Evolutionary conservation across 2,888 invertebrate species (phyloP).

Genomic region (Pheosia tremula): DNA sequence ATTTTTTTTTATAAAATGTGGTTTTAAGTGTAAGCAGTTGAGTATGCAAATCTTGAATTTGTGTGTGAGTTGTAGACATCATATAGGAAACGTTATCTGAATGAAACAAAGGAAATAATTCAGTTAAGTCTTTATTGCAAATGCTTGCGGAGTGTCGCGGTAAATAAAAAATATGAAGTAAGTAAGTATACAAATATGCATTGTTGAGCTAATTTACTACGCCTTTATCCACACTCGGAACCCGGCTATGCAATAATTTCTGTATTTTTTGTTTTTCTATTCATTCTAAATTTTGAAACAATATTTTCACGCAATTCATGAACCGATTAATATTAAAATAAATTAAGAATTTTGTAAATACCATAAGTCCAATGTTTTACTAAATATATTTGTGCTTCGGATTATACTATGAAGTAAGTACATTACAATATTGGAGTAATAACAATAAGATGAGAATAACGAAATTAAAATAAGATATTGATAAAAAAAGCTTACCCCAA

Average conservation of each 20-base stretch:
- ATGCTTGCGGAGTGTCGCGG: not conserved
- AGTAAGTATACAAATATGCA: slow-evolving; percentile 16
- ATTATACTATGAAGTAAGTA: not conserved
- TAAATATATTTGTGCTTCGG: not conserved
- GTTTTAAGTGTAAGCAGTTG: no score
- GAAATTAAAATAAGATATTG: no score
- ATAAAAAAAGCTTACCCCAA: no score
- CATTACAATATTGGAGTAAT: no score
- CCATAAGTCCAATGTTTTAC: not conserved
- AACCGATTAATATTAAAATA: not conserved
- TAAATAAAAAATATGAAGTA: slow-evolving; percentile 15
- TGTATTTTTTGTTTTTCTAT: not conserved
- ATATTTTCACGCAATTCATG: not conserved
- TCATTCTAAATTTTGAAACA: not conserved
- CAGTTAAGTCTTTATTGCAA: not conserved
- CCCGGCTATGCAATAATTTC: not conserved
- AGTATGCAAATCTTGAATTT: no score
- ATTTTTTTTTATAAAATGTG: no score
- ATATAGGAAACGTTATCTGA: not conserved
- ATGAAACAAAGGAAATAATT: slow-evolving; percentile 8
- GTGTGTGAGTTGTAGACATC: no score
- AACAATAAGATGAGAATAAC: no score
- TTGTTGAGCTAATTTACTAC: slow-evolving; percentile 12
- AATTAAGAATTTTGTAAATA: not conserved
- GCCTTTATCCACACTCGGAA: not conserved